Base-by-base conservation (phyloP, 2,797 vertebrate species). In the Leuciscus waleckii region DNA sequence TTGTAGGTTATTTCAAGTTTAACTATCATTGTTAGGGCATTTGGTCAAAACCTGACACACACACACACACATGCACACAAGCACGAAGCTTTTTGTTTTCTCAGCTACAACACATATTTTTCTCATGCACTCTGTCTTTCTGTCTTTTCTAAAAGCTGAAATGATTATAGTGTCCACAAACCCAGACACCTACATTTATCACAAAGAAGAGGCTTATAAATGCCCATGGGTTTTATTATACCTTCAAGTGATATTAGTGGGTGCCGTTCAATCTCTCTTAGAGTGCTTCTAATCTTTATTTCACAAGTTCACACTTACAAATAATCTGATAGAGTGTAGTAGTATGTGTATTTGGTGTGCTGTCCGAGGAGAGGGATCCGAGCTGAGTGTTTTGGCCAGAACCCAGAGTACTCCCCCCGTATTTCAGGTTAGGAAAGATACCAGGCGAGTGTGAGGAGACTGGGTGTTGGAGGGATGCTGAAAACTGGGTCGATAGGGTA, bases 201-300 rank as follows among this genome's bases (percentile, higher is more conserved):
- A 61, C 74, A 23, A 69, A 81, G 78, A 51, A 78, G 74, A 79
- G 46, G 65, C 85, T 88, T 89, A 84, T 86, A 90, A 88, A 84
- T 89, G 90, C 86, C 87, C 85, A 84, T 87, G 81, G 71, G 14
- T 78, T 90, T 86, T 75, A 75, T 87, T 77, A 87, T 87, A 75
- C 63, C 54, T 41, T 65, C 16, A 43, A 32, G 73, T 70, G 78
- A 74, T 88, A 81, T 81, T 69, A 70, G 61, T 41, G n/a, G 29
- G 49, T 23, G 49, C 49, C 14, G 29, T 49, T 67, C 26, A 49
- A 37, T 67, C 17, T n/a, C 63, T n/a, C 39, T 49, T 21, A 4
- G 23, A 79, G 39, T 32, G 2, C 11, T 17, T 79, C 35, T 41
- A 26, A 29, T 35, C 19, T 35, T 80, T 7, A 32, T 80, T 51